Base-by-base conservation (phyloP, 1,140 invertebrate genomes). In the Leptoteleia sp. region DNA sequence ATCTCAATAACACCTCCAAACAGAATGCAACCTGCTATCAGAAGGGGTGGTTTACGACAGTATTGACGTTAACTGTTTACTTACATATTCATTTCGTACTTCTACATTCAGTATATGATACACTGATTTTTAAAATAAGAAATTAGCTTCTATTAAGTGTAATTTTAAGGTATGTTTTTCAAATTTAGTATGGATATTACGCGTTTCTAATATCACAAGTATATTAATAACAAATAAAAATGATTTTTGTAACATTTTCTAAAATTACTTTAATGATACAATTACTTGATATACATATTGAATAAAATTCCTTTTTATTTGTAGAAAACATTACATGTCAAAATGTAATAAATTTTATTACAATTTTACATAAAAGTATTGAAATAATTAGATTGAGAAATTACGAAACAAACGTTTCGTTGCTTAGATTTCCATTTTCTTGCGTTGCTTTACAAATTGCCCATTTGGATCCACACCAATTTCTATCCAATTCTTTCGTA, bases 1-100 rank as follows among this genome's bases (percentile, higher is more conserved):
- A 98, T 99, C 82, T 97, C 97, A 5, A 98, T 99, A 47, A 96
- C 95, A 19, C 95, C 96, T 33, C 96, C 97, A 7, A 94, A 93
- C 80, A 92, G 95, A 84, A 92, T 94, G 79, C 93, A 94, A 57
- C 92, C 92, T 31, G 88, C 90, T 11, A 90, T 90, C 76, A 90
- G 93, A 89, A 89, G 92, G 65, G 91, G 92, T 72, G 71, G 65
- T 45, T 87, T 91, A 12, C 89, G 91, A 59, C 91, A 91, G 57
- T 92, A 92, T 61, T 91, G 73, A 83, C 71, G 33, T 59, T 91
- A 85, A 54, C 22, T 62, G 11, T 29, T 3, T 29, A 29, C 27
- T 29, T 29, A 6, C 8, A 29, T 7, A 7, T 29, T 29, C 27
- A 29, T 29, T 29, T 3, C 8, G 27, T 7, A 7, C 19, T n/a